Percentiles rank a stretch among this genome's conserved stretches.
phyloP scores from a whole-genome alignment of 1,140 invertebrate species.

The Delia radicum region DNA sequence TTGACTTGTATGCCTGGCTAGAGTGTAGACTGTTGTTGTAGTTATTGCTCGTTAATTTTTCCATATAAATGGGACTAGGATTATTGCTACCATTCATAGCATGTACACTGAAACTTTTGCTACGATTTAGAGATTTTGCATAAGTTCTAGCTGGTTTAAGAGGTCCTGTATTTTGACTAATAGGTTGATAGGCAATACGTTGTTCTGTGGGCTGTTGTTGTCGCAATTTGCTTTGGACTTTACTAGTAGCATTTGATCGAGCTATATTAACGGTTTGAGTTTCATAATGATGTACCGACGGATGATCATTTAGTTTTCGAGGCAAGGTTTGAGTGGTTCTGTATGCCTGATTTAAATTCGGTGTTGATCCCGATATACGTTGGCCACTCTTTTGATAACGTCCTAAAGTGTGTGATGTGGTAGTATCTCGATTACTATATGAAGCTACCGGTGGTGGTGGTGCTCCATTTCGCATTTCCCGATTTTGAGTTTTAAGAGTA shows the following conservation, averaged over 20 bases:
- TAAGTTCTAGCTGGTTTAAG: constrained; percentile 74
- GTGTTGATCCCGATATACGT: constrained; percentile 59
- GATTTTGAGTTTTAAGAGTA: not conserved
- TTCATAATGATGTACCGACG: constrained; percentile 44
- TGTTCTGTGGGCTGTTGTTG: constrained; percentile 61
- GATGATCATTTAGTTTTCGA: constrained; percentile 65
- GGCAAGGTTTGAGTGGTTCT: constrained; percentile 78
- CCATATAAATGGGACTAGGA: constrained; percentile 56
- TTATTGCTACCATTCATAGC: constrained; percentile 58
- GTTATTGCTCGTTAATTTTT: constrained; percentile 51
- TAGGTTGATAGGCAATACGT: constrained; percentile 73
- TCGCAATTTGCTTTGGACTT: constrained; percentile 21
- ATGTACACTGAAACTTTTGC: constrained; percentile 83
- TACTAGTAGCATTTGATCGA: not conserved
- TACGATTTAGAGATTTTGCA: constrained; percentile 69
- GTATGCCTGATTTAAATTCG: constrained; percentile 59
- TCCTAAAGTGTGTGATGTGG: constrained; percentile 63
- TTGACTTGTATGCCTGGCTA: constrained; percentile 67
- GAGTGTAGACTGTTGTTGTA: constrained; percentile 36
- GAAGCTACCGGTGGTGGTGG: not conserved
- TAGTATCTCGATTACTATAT: not conserved
- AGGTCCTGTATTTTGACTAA: constrained; percentile 59
- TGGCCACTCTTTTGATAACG: constrained; percentile 75
- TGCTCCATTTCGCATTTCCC: constrained; percentile 11
- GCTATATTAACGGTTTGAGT: constrained; percentile 9